These are phyloP conservation scores for Ypsolopha sequella DNA, from an alignment of 2,888 invertebrate species.

Conservation along the genomic window DNA sequence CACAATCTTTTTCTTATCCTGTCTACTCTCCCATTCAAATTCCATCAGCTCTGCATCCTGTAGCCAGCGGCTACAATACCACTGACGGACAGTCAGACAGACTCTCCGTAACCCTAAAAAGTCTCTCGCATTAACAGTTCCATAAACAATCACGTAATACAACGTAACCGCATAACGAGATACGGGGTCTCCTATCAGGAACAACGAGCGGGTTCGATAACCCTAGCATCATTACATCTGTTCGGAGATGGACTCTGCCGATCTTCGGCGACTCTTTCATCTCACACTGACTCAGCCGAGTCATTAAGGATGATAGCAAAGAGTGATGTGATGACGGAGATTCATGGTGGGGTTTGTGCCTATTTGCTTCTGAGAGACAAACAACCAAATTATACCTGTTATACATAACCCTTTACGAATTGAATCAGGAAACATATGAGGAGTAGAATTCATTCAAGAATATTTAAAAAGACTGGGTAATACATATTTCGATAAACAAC, in stretches of 20 bases:
- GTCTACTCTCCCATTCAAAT: too few species aligned
- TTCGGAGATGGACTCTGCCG: constrained; percentile 18
- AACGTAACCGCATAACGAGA: constrained; percentile 12
- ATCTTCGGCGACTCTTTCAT: constrained; percentile 46
- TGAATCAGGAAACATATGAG: too few species aligned
- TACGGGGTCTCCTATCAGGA: constrained; percentile 16
- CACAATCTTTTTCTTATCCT: too few species aligned
- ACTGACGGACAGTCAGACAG: too few species aligned
- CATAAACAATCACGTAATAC: constrained; percentile 6
- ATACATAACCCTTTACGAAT: too few species aligned
- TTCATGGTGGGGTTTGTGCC: constrained; percentile 7
- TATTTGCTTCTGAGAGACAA: constrained; percentile 16
- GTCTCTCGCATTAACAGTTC: constrained; percentile 7
- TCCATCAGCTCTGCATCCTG: too few species aligned
- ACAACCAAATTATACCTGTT: too few species aligned
- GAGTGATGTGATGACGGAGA: constrained; percentile 7
- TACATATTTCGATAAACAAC: too few species aligned
- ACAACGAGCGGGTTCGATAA: constrained; percentile 35
- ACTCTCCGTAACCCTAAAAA: background rate
- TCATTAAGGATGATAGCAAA: constrained; percentile 24
- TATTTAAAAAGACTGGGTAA: too few species aligned
- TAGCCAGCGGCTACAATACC: too few species aligned
- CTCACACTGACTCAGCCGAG: constrained; percentile 21
- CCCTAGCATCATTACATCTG: constrained; percentile 25
- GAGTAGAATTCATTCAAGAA: too few species aligned